phyloP scores from a whole-genome alignment of 2,888 invertebrate species.

The Stictocephala bisonia region DNA sequence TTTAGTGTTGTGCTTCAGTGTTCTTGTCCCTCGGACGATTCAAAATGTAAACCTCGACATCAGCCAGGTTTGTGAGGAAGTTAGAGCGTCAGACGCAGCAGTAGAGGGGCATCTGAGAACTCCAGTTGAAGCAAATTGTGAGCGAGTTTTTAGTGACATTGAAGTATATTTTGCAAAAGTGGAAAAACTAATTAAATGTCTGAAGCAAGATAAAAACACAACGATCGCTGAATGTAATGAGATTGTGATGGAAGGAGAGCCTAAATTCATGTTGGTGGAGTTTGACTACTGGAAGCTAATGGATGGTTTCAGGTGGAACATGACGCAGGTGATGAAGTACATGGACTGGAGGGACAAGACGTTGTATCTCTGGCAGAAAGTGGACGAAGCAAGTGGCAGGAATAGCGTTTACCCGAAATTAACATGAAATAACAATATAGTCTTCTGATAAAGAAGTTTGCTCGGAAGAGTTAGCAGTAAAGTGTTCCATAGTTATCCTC shows the following conservation, averaged over 20 bases:
- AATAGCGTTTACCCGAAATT: constrained; percentile 24
- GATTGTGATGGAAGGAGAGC: constrained; percentile 14
- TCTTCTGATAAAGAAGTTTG: no score
- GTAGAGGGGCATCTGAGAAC: not conserved
- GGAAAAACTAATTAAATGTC: constrained; percentile 13
- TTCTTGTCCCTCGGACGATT: not conserved
- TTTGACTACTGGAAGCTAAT: constrained; percentile 35
- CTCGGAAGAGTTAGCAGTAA: no score
- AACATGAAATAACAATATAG: no score
- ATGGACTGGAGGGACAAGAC: constrained; percentile 34
- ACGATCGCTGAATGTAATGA: not conserved
- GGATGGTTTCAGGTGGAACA: constrained; percentile 30
- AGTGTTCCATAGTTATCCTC: no score
- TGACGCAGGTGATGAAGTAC: constrained; percentile 4
- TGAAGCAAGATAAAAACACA: constrained; percentile 19
- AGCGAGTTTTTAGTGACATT: constrained; percentile 9
- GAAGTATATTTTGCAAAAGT: constrained; percentile 18
- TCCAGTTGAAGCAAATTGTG: constrained; percentile 1
- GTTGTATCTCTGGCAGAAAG: constrained; percentile 19
- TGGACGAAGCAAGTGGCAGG: constrained; percentile 25
- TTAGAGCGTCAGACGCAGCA: not conserved
- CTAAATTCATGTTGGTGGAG: constrained; percentile 1
- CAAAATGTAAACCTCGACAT: not conserved
- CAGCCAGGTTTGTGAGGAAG: constrained; percentile 1
- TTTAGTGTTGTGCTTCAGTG: not conserved